Percentiles rank a stretch among this genome's conserved stretches.
These are phyloP conservation scores for Tenodera sinensis DNA, from an alignment of 2,888 invertebrate species.

Conservation along the genomic window DNA sequence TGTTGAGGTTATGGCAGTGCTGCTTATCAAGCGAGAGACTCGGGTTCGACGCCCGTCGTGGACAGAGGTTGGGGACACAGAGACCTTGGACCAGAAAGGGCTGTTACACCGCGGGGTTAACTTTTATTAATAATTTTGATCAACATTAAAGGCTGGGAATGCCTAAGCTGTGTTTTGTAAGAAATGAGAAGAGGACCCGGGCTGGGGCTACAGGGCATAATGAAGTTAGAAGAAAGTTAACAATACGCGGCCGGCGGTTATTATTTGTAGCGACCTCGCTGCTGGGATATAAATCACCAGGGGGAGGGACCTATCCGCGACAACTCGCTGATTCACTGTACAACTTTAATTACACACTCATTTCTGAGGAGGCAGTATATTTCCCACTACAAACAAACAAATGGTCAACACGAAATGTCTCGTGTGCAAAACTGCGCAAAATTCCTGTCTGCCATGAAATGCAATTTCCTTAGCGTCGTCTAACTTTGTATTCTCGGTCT, in stretches of 20 bases:
- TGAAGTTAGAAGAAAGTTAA: neutral
- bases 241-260: neutral
- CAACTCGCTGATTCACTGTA: neutral
- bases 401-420: neutral
- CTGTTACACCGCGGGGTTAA: no score
- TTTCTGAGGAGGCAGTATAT: neutral
- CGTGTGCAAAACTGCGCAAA: neutral
- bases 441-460: neutral
- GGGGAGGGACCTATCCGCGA: neutral
- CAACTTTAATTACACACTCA: neutral
- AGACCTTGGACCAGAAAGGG: no score
- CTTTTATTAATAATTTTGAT: no score
- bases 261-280: neutral
- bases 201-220: no score
- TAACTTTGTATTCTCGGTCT: neutral
- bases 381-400: neutral
- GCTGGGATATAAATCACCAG: neutral
- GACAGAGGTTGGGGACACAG: no score
- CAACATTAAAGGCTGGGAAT: no score
- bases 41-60: no score
- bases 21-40: no score
- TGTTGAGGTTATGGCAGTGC: no score
- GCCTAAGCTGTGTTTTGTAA: no score
- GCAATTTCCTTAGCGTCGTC: neutral
- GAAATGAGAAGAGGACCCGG: no score